phyloP scores from a whole-genome alignment of 92 coral and sea anemone genomes.

The Phenganax stokvisi region DNA sequence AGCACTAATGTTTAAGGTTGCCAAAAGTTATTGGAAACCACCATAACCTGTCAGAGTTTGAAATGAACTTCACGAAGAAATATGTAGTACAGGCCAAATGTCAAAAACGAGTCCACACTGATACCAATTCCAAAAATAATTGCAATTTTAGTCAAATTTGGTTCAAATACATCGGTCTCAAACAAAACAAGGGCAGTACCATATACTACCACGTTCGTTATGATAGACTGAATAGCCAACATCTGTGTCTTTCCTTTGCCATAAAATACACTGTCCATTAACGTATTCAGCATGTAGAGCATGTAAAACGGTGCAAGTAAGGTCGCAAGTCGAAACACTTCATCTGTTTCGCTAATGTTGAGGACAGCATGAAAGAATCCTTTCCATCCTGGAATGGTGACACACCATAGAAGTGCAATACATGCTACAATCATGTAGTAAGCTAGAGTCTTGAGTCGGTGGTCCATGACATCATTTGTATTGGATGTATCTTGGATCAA shows the following conservation, averaged over 20 bases:
- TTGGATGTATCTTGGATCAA: slow-evolving; percentile 32
- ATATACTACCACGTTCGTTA: slow-evolving; percentile 34
- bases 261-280: slow-evolving; percentile 36
- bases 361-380: slow-evolving; percentile 25
- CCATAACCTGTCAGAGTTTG: not conserved
- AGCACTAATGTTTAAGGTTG: too few relatives aligned
- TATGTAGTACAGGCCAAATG: slow-evolving; percentile 23
- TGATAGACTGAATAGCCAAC: slow-evolving; percentile 38
- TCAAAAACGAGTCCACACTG: slow-evolving; percentile 28
- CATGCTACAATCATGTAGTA: slow-evolving; percentile 20
- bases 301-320: slow-evolving; percentile 33
- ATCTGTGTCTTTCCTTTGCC: slow-evolving; percentile 40
- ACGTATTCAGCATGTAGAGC: slow-evolving; percentile 31
- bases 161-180: slow-evolving; percentile 29
- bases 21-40: too few relatives aligned
- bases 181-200: slow-evolving; percentile 28
- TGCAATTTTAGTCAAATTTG: slow-evolving; percentile 20
- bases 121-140: slow-evolving; percentile 31
- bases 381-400: slow-evolving; percentile 35
- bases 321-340: slow-evolving; percentile 26
- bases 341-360: slow-evolving; percentile 13
- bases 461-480: slow-evolving; percentile 26
- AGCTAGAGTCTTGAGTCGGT: slow-evolving; percentile 31
- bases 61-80: slow-evolving; percentile 30
- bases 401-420: slow-evolving; percentile 19